Evolutionary conservation across 2,113 vertebrate genomes (phyloP).

Genomic region (Grammomys dolichurus): DNA sequence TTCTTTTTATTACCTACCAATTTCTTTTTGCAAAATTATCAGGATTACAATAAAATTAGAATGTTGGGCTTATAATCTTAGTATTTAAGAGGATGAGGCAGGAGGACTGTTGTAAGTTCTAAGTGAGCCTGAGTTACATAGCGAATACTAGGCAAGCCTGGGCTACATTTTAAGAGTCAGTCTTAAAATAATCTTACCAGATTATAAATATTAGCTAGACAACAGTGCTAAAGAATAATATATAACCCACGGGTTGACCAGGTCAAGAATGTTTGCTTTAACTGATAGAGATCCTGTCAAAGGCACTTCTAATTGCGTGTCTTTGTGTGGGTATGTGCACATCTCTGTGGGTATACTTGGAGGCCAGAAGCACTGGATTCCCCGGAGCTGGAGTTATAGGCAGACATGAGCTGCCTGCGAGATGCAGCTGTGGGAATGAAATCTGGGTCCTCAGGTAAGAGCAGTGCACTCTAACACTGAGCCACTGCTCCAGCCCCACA

Average conservation of each 20-base stretch:
- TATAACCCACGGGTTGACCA: neutral
- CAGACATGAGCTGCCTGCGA: neutral
- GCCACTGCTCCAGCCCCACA: neutral
- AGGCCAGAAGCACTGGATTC: neutral
- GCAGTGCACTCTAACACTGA: neutral
- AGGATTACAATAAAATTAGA: constrained; percentile 36
- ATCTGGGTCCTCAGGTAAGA: neutral
- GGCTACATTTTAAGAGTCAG: neutral
- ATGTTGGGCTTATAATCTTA: constrained; percentile 12
- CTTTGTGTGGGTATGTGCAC: neutral
- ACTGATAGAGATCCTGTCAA: neutral
- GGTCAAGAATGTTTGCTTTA: constrained; percentile 43
- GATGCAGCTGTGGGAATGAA: neutral
- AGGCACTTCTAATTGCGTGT: neutral
- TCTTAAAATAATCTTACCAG: neutral
- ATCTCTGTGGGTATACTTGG: neutral
- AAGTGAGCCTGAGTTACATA: neutral
- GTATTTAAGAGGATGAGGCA: neutral
- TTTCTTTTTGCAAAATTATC: constrained; percentile 6
- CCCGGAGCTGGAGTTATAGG: neutral
- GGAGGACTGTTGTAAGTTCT: neutral
- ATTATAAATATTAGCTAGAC: constrained; percentile 21
- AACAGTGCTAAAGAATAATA: constrained; percentile 50
- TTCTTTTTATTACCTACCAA: neutral
- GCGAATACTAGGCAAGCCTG: neutral